Evolutionary conservation across 2,888 invertebrate species (phyloP), one percentile per base, ranked within the genome.

Genomic region (Alsophila aescularia): DNA sequence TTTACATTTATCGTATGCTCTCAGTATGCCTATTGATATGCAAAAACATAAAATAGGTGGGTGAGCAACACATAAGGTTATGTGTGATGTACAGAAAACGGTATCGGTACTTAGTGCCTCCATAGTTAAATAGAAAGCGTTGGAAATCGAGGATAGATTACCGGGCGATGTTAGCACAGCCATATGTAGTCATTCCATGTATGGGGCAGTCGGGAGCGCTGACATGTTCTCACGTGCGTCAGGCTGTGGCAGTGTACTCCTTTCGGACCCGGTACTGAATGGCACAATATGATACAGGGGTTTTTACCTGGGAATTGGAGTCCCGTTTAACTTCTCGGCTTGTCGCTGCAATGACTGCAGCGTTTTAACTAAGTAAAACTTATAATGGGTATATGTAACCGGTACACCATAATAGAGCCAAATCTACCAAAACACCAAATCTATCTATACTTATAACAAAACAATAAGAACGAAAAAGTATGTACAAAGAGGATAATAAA

Each of bases 161-260:
- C 67, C 59, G 56, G 71, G 66, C 69, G 65, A 67, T 73, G 75
- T 75, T 73, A 70, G 70, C 66, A 67, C 68, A 67, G 64, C 84
- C 79, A 74, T 84, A 79, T 72, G 72, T 60, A 73, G 77, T 57
- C 56, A 58, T 47, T 15, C 87, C 87, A 63, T 83, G 72, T 83
- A 85, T 67, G 87, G 75, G 31, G 60, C 58, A 72, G 69, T 59
- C 58, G 66, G 77, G 75, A 73, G 69, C 67, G 52, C 62, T 68
- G 74, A 73, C 80, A 67, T 69, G 81, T 80, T 84, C 81, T 82
- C 87, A 85, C 85, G 81, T 81, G 72, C 72, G 63, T 70, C 69
- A 65, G 67, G 9, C 36, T 42, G 58, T 52, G 62, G 59, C 60
- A 62, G 57, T 61, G 70, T 71, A 69, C 16, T 65, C 52, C 57